Percentiles rank a stretch among this genome's conserved stretches.
Evolutionary conservation across 2,113 vertebrate genomes (phyloP).

Genomic region (Campylomormyrus numenius): DNA sequence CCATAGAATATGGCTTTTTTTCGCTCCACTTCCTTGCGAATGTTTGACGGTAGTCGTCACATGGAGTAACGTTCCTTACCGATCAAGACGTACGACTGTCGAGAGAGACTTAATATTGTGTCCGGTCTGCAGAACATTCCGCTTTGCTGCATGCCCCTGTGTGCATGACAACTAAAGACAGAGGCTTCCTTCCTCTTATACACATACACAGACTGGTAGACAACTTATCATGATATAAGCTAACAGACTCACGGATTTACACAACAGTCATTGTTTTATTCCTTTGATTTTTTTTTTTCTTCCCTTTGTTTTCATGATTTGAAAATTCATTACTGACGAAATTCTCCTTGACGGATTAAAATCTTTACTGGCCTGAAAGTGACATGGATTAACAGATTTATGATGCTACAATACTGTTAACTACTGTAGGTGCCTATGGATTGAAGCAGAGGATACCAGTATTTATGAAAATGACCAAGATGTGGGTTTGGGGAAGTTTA

Average conservation of each 20-base stretch:
- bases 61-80: not conserved
- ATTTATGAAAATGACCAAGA: not conserved
- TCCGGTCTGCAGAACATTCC: not conserved
- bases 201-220: not conserved
- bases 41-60: not conserved
- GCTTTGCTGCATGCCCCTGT: not conserved
- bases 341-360: not conserved
- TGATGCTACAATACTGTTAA: not conserved
- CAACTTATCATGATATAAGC: not conserved
- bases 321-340: not conserved
- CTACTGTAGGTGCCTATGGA: not conserved
- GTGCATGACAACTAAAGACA: not conserved
- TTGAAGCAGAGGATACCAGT: not conserved
- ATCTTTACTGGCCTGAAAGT: not conserved
- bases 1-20: not conserved
- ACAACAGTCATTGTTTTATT: not conserved
- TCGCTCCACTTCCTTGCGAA: not conserved
- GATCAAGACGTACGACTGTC: not conserved
- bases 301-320: not conserved
- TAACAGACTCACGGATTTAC: not conserved
- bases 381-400: not conserved
- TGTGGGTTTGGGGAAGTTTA: not conserved
- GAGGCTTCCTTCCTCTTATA: not conserved
- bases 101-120: not conserved
- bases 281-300: not conserved